phyloP scores from a whole-genome alignment of 2,888 invertebrate species.

The Neria commutata region DNA sequence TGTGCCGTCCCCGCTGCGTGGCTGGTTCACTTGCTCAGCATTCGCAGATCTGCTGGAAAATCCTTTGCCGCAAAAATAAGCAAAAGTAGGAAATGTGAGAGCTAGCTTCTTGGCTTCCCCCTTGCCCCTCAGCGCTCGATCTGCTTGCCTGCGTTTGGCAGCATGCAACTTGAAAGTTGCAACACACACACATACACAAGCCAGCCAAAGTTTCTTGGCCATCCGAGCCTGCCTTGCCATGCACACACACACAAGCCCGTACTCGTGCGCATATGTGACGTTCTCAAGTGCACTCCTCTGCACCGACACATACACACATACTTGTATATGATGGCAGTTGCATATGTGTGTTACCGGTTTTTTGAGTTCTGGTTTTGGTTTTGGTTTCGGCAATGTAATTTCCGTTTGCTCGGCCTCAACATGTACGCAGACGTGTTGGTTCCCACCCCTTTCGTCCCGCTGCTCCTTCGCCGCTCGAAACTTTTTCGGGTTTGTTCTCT shows the following conservation, averaged over 20 bases:
- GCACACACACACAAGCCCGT: background rate
- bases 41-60: background rate
- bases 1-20: too few relatives aligned
- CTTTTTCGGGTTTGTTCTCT: too few relatives aligned
- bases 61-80: background rate
- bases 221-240: background rate
- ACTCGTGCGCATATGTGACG: background rate
- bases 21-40: too few relatives aligned
- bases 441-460: too few relatives aligned
- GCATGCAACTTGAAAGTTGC: background rate
- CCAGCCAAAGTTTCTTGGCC: background rate
- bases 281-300: background rate
- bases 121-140: too few relatives aligned
- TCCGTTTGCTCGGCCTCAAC: conserved; percentile 32
- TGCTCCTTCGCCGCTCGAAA: too few relatives aligned
- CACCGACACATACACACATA: background rate
- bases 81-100: background rate
- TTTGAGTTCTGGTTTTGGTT: background rate
- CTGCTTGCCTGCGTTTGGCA: background rate
- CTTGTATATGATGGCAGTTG: too few relatives aligned
- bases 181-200: background rate
- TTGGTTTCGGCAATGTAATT: conserved; percentile 50
- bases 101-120: background rate
- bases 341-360: too few relatives aligned
- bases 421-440: too few relatives aligned